Evolutionary conservation across 2,113 vertebrate species (phyloP).

Genomic region (Mionectes macconnelli): DNA sequence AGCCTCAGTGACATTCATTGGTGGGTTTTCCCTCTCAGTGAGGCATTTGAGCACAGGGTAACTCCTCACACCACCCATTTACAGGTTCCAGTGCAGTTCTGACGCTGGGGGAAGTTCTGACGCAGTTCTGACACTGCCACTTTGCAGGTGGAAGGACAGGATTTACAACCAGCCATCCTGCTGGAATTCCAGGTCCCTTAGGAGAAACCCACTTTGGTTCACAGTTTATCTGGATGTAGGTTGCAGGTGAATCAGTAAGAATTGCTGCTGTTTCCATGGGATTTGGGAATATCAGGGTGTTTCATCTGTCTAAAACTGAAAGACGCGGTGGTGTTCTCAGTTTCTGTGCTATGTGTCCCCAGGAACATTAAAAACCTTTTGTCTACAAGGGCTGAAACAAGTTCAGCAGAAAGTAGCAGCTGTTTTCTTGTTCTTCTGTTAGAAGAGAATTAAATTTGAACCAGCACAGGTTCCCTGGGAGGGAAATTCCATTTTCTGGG

Average conservation of each 20-base stretch:
- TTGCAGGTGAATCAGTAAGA: background rate
- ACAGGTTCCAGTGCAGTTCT: background rate
- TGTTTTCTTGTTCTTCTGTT: background rate
- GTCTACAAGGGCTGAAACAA: background rate
- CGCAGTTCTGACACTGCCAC: background rate
- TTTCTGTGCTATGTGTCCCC: background rate
- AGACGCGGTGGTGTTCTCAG: background rate
- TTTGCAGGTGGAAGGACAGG: background rate
- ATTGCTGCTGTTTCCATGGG: background rate
- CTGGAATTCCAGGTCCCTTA: background rate
- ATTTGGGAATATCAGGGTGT: background rate
- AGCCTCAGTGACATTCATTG: background rate
- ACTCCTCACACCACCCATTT: background rate
- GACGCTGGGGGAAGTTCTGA: no score
- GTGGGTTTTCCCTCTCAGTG: background rate
- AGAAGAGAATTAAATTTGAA: slow-evolving; percentile 1
- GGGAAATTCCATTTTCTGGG: background rate
- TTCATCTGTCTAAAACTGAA: background rate
- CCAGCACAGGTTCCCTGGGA: background rate
- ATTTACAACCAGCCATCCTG: background rate
- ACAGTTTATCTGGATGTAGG: background rate
- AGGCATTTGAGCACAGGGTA: background rate
- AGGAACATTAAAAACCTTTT: background rate
- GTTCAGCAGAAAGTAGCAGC: background rate
- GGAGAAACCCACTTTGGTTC: background rate